A percentile compares a stretch with the other conserved stretches of the same genome.
phyloP scores from a whole-genome alignment of 2,888 invertebrate genomes.

The Polyommatus iphigenia region DNA sequence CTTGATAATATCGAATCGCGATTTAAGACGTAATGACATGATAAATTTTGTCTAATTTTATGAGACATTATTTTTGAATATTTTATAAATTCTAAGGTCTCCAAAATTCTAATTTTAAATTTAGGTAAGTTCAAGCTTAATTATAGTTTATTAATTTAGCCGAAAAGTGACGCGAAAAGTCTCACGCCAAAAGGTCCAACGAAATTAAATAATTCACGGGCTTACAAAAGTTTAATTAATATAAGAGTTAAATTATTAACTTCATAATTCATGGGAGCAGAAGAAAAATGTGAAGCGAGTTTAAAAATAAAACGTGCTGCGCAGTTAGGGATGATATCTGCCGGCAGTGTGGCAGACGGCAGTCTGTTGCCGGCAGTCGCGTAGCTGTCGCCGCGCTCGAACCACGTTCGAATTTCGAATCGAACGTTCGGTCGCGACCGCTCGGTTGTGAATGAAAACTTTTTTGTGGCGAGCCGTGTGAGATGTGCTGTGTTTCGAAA shows the following conservation, averaged over 20 bases:
- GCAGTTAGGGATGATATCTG: slow-evolving; percentile 28
- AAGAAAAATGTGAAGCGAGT: slow-evolving; percentile 11
- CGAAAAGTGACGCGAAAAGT: not conserved
- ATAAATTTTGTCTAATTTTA: no score
- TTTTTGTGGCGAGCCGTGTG: slow-evolving; percentile 24
- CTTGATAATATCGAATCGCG: no score
- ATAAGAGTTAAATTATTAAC: slow-evolving; percentile 22
- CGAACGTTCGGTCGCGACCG: not conserved
- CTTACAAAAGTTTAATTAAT: slow-evolving; percentile 15
- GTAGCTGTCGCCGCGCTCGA: not conserved
- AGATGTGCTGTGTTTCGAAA: slow-evolving; percentile 8
- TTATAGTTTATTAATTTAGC: not conserved
- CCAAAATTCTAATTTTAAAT: not conserved
- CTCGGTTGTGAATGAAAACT: slow-evolving; percentile 30
- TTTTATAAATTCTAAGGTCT: not conserved
- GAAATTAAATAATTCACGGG: slow-evolving; percentile 14
- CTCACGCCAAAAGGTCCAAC: not conserved
- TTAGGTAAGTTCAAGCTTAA: not conserved
- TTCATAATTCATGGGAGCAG: slow-evolving; percentile 23
- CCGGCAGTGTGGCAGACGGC: not conserved
- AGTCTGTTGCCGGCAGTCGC: slow-evolving; percentile 21
- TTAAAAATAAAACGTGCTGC: slow-evolving; percentile 31
- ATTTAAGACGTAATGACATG: no score
- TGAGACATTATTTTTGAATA: no score
- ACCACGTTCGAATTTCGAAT: not conserved